phyloP scores from a whole-genome alignment of 1,140 invertebrate genomes.

The Cyphomyrmex costatus region DNA sequence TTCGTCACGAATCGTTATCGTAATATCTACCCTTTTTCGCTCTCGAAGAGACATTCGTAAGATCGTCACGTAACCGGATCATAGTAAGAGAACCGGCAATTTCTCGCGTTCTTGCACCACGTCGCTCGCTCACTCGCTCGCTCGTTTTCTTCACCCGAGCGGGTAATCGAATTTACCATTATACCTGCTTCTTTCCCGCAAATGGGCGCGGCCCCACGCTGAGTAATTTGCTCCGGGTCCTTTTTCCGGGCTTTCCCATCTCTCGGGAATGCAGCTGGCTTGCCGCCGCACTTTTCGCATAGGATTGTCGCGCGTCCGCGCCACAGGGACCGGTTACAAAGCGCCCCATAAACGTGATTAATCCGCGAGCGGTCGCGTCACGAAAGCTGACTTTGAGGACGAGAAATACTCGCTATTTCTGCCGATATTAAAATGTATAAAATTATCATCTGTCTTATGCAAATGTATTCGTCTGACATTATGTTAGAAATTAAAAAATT shows the following conservation, averaged over 20 bases:
- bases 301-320: constrained; percentile 53
- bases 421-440: background rate
- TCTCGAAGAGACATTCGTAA: background rate
- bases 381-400: constrained; percentile 24
- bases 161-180: constrained; percentile 71
- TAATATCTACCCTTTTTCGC: background rate
- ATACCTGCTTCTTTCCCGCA: constrained; percentile 68
- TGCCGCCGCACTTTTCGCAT: constrained; percentile 32
- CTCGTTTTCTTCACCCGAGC: constrained; percentile 34
- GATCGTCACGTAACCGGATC: constrained; percentile 33
- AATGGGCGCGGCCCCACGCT: constrained; percentile 72
- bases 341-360: constrained; percentile 63
- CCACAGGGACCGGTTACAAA: constrained; percentile 50
- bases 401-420: background rate
- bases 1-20: constrained; percentile 42
- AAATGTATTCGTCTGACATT: too few relatives aligned
- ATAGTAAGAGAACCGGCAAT: constrained; percentile 37
- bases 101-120: constrained; percentile 40
- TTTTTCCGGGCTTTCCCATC: constrained; percentile 65
- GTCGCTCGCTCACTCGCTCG: background rate
- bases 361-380: constrained; percentile 45
- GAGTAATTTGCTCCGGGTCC: constrained; percentile 72
- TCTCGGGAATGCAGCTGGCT: constrained; percentile 51
- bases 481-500: background rate
- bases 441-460: too few relatives aligned